Evolutionary conservation across 2,888 invertebrate genomes (phyloP).

Genomic region (Cantharis rufa): DNA sequence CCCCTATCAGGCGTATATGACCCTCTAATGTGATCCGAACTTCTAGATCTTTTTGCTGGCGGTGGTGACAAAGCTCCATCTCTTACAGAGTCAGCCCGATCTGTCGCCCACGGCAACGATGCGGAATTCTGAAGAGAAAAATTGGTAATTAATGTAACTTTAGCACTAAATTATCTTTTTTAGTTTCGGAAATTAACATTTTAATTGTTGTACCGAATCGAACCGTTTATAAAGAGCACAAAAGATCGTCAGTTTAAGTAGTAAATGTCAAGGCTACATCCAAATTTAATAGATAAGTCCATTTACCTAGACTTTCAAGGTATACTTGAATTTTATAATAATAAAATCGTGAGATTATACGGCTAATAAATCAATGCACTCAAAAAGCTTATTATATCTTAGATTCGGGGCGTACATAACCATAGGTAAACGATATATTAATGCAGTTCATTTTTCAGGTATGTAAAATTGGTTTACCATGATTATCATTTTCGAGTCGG

Average conservation of each 20-base stretch:
- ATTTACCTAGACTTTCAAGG: constrained; percentile 20
- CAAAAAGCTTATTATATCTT: background rate
- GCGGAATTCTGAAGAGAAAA: constrained; percentile 58
- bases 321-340: constrained; percentile 1
- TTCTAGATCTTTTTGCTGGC: constrained; percentile 72
- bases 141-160: background rate
- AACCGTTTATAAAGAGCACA: constrained; percentile 15
- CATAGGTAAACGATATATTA: background rate
- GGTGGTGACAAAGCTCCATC: constrained; percentile 65
- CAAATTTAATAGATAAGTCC: constrained; percentile 17
- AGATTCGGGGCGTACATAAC: background rate
- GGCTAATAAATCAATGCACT: constrained; percentile 1
- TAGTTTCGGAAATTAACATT: background rate
- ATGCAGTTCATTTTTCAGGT: background rate
- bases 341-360: background rate
- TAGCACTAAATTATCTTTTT: background rate
- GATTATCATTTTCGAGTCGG: background rate
- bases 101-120: constrained; percentile 67
- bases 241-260: constrained; percentile 9
- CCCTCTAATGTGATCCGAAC: constrained; percentile 62
- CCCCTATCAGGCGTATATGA: constrained; percentile 54
- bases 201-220: background rate
- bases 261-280: constrained; percentile 17
- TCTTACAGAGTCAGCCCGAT: constrained; percentile 52
- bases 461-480: background rate